phyloP scores from a whole-genome alignment of 2,797 vertebrate species.

The Heliangelus exortis region DNA sequence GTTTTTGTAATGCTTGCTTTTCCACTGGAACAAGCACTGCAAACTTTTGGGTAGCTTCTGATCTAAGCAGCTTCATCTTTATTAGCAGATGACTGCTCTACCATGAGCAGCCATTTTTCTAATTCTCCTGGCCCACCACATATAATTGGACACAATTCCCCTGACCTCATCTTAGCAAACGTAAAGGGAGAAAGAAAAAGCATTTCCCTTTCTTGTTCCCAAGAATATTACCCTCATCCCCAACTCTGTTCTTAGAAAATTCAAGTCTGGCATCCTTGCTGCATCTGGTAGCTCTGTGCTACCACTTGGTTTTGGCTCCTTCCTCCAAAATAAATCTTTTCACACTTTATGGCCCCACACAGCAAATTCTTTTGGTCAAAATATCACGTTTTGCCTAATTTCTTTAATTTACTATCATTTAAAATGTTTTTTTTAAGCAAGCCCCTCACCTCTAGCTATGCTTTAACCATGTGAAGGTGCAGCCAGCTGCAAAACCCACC shows the following conservation, averaged over 20 bases:
- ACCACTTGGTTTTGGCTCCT: background rate
- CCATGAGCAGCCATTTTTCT: background rate
- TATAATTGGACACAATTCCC: background rate
- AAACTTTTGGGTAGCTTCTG: background rate
- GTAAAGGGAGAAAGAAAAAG: background rate
- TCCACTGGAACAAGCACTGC: background rate
- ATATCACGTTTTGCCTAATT: background rate
- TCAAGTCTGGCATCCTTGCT: background rate
- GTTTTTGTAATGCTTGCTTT: fast-evolving
- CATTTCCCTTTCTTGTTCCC: background rate
- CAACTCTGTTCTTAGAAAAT: background rate
- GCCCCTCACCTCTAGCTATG: background rate
- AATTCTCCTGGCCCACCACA: background rate
- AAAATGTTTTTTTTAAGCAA: background rate
- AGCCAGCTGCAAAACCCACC: background rate
- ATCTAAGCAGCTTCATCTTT: background rate
- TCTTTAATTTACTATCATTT: background rate
- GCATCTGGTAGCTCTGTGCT: background rate
- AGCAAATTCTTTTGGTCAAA: background rate
- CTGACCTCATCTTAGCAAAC: background rate
- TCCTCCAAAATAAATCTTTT: background rate
- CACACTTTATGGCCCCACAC: fast-evolving
- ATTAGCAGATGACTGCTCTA: background rate
- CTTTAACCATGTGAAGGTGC: background rate
- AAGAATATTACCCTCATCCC: too few relatives aligned